These are phyloP conservation scores for Dioctria linearis DNA, from an alignment of 2,888 invertebrate genomes.

Conservation along the genomic window DNA sequence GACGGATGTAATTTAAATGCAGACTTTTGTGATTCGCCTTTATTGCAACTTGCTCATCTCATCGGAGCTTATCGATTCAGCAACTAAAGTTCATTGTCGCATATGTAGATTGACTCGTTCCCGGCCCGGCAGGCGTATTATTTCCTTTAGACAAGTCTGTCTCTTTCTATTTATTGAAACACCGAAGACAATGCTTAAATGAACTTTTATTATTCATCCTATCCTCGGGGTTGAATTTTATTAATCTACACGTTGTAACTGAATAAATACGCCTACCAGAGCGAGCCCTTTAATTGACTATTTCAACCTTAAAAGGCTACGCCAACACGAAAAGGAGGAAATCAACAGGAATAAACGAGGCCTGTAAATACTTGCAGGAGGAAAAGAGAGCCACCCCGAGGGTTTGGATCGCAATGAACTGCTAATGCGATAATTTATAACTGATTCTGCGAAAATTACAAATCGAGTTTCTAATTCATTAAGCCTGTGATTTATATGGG, in stretches of 20 bases:
- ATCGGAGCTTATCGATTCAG: conserved; percentile 43
- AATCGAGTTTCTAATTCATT: conserved; percentile 59
- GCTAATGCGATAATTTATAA: conserved; percentile 58
- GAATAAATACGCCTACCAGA: conserved; percentile 9
- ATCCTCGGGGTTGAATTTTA: conserved; percentile 2
- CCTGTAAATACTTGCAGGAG: conserved; percentile 6
- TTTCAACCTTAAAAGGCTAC: conserved; percentile 1
- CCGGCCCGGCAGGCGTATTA: background rate
- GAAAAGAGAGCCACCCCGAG: background rate
- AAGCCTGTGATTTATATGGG: conserved; percentile 56
- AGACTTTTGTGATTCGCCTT: conserved; percentile 39
- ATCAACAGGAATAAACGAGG: conserved; percentile 52
- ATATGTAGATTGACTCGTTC: background rate
- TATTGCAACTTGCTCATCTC: conserved; percentile 13
- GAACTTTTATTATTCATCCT: conserved; percentile 23
- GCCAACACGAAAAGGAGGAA: conserved; percentile 18
- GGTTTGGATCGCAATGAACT: conserved; percentile 50
- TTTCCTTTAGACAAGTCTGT: background rate
- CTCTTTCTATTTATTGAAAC: background rate
- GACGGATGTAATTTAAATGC: conserved; percentile 46
- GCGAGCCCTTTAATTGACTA: conserved; percentile 44
- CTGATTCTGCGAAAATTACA: conserved; percentile 57
- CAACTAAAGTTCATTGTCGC: conserved; percentile 35
- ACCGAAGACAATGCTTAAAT: conserved; percentile 19
- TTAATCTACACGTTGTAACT: background rate